Evolutionary conservation across 1,140 invertebrate genomes (phyloP), one percentile per base, ranked within the genome.

Genomic region (Pseudomyrmex concolor): DNA sequence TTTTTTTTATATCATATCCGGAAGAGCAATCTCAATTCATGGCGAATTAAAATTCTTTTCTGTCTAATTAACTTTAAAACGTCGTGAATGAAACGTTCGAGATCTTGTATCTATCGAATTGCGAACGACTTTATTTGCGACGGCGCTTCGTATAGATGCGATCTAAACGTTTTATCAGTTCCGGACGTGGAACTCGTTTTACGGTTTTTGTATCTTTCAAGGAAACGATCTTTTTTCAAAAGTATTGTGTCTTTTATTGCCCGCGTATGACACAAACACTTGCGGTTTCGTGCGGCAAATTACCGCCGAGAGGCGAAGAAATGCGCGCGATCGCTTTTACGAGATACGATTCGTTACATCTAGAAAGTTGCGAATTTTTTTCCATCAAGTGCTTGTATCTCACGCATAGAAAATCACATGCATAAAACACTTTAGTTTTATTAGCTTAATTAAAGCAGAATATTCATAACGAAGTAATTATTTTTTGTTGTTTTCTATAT

Each of bases 41-140:
- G 45, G 25, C 59, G 43, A 76, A 76, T 66, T 66, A 66, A 54
- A 73, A 43, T 15, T 34, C 34, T 2, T 51, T 43, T 12, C 7
- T 34, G 19, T 10, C n/a, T 50, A 66, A 74, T 74, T 50, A 74
- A n/a, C 17, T n/a, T 63, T 74, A 63, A 74, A 63, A 74, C 17
- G 12, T 57, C 17, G 12, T 22, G 12, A 62, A 48, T 15, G 45
- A 15, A 48, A 25, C 34, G 9, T 22, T 60, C 12, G 43, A 62
- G 12, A 48, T 48, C 25, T 25, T 22, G 60, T 19, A 63, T 72
- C 12, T 34, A 34, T 72, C 7, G 43, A 1, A 48, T 62, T 8
- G 34, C 34, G 43, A 12, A 12, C 7, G 72, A n/a, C 19, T 63
- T 63, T 22, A 63, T 51, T 34, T 45, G 5, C 10, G 13, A 63